phyloP scores from a whole-genome alignment of 2,888 invertebrate genomes.

The Lathronympha strigana region DNA sequence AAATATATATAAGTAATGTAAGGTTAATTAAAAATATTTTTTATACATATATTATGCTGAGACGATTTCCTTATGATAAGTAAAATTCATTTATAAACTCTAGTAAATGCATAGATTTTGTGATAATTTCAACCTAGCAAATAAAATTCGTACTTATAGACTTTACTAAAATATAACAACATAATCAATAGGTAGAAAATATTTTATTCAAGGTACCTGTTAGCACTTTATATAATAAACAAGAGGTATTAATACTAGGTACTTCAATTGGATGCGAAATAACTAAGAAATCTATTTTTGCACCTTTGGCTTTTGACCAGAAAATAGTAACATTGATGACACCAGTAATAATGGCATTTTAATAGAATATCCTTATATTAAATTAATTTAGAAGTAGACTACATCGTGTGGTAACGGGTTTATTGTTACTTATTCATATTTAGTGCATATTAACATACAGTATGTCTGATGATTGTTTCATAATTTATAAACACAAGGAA shows the following conservation, averaged over 20 bases:
- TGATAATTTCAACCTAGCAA: not conserved
- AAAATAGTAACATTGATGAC: conserved; percentile 11
- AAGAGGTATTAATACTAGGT: not conserved
- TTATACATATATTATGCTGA: not conserved
- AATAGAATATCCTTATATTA: not conserved
- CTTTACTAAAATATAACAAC: not conserved
- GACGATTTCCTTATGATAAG: not conserved
- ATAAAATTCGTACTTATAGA: not conserved
- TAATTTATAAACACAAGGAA: too few relatives aligned
- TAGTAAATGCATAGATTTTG: conserved; percentile 7
- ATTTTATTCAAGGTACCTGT: not conserved
- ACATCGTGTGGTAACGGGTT: too few relatives aligned
- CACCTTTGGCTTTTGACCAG: conserved; percentile 6
- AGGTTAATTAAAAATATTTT: not conserved
- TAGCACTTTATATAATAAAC: not conserved
- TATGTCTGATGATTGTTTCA: too few relatives aligned
- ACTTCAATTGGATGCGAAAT: not conserved
- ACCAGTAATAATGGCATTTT: conserved; percentile 3
- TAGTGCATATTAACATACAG: too few relatives aligned
- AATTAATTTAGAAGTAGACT: not conserved
- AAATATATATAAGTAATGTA: not conserved
- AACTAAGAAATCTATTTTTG: not conserved
- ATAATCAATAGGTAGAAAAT: not conserved
- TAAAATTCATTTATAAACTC: not conserved
- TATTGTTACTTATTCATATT: too few relatives aligned